Evolutionary conservation across 2,797 vertebrate species (phyloP), one percentile per base, ranked within the genome.

Genomic region (Anabas testudineus): DNA sequence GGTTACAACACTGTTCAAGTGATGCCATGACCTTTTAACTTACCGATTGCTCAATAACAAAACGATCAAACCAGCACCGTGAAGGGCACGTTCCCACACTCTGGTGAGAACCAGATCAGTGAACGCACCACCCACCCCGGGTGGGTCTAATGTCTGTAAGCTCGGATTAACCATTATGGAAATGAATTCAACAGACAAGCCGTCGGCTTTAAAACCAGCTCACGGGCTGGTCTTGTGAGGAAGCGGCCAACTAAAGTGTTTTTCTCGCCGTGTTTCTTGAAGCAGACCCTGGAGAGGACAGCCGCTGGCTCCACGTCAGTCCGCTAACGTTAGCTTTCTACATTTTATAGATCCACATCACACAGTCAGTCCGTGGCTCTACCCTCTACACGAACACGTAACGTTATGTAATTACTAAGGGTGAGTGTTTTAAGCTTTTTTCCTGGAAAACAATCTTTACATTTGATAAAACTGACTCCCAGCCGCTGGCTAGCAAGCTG

Each of bases 1-100:
- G 24, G 36, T 36, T 65, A 0, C 37, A 37, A 32, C 34, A 39
- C 24, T 22, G 37, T 14, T 19, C 28, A 8, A 34, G 41, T 43
- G 36, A 39, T 56, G 69, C 42, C 47, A 57, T 26, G 22, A 10
- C n/a, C 9, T 45, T 5, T 21, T 0, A n/a, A 41, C 24, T 56
- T 46, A 34, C 37, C 6, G 5, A 19, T 78, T 86, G 53, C 80
- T 49, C 62, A 87, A 85, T 10, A 39, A 42, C 51, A 61, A 62
- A 45, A 77, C 21, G 59, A 22, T 4, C 45, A 52, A 22, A 46
- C 46, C 1, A 14, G 53, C 65, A 15, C 49, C 0, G 4, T 42
- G 32, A 52, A 18, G 3, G 28, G 53, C 10, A 37, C 43, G 36
- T 73, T 57, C 32, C 55, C 66, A 43, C 42, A 13, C 34, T 10